Percentiles rank a stretch among this genome's conserved stretches.
Conservation (phyloP, 30 jellyfish, hydroid and myxozoan genomes). For the Aurelia aurita complex sp. Pacific region DNA sequence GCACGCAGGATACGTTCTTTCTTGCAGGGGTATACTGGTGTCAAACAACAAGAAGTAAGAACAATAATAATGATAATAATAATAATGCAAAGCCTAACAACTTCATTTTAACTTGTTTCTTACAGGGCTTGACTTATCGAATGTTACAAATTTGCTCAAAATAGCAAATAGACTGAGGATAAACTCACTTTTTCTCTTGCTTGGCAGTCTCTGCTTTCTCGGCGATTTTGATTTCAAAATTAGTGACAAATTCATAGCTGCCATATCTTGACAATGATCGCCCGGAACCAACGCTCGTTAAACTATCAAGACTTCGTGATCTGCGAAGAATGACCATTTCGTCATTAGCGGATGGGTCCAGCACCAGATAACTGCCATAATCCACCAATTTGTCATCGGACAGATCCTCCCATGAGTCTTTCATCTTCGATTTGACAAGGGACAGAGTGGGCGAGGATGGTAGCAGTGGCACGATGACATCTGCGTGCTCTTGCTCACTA, state of each 20-base stretch:
- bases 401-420: conserved; percentile 20
- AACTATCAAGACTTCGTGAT: conserved; percentile 94
- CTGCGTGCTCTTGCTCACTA: conserved; percentile 44
- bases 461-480: conserved; percentile 40
- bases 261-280: conserved; percentile 85
- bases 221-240: conserved; percentile 86
- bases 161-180: neutral
- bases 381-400: conserved; percentile 62
- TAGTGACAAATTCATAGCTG: conserved; percentile 95
- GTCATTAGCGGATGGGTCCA: conserved; percentile 91
- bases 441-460: conserved; percentile 50
- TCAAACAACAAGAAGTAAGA: neutral
- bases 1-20: too few relatives aligned
- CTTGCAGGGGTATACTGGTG: neutral
- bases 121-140: neutral
- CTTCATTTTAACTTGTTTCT: neutral
- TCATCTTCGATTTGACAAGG: neutral
- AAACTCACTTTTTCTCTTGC: conserved; percentile 45
- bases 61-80: neutral
- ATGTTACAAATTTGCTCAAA: neutral
- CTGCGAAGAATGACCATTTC: conserved; percentile 73
- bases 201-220: conserved; percentile 85
- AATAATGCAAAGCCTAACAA: neutral
- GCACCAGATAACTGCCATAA: conserved; percentile 82
- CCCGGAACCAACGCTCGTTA: conserved; percentile 82